phyloP scores from a whole-genome alignment of 2,888 invertebrate species.

The Mythimna vitellina region DNA sequence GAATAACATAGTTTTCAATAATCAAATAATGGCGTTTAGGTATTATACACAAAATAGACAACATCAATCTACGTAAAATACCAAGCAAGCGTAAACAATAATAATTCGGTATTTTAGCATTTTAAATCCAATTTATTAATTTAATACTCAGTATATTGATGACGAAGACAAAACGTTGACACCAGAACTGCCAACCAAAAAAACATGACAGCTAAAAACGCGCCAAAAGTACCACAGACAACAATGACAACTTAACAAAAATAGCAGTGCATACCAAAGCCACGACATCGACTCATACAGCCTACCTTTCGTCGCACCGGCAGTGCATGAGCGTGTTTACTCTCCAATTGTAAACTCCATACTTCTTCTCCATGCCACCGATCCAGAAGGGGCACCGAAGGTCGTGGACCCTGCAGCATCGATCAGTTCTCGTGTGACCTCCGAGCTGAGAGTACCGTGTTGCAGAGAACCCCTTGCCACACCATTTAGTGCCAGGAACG shows the following conservation, averaged over 20 bases:
- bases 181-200: slow-evolving; percentile 9
- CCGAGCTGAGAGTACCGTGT: slow-evolving; percentile 95
- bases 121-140: too few relatives aligned
- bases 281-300: slow-evolving; percentile 63
- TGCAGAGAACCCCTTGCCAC: slow-evolving; percentile 96
- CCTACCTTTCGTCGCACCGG: slow-evolving; percentile 97
- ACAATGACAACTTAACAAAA: slow-evolving; percentile 29
- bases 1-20: not conserved
- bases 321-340: slow-evolving; percentile 98
- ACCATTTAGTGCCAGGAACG: slow-evolving; percentile 98
- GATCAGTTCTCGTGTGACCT: slow-evolving; percentile 95
- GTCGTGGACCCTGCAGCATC: slow-evolving; percentile 97
- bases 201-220: slow-evolving; percentile 14
- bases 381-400: slow-evolving; percentile 96
- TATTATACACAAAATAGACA: not conserved
- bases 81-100: not conserved
- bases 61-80: not conserved
- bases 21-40: not conserved
- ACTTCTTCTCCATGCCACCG: slow-evolving; percentile 95
- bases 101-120: not conserved
- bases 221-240: slow-evolving; percentile 10
- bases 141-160: too few relatives aligned
- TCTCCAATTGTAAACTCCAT: slow-evolving; percentile 96
- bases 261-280: slow-evolving; percentile 46
- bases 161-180: too few relatives aligned